These are phyloP conservation scores for Bothrops jararaca DNA, from an alignment of 2,113 vertebrate genomes.

Conservation along the genomic window DNA sequence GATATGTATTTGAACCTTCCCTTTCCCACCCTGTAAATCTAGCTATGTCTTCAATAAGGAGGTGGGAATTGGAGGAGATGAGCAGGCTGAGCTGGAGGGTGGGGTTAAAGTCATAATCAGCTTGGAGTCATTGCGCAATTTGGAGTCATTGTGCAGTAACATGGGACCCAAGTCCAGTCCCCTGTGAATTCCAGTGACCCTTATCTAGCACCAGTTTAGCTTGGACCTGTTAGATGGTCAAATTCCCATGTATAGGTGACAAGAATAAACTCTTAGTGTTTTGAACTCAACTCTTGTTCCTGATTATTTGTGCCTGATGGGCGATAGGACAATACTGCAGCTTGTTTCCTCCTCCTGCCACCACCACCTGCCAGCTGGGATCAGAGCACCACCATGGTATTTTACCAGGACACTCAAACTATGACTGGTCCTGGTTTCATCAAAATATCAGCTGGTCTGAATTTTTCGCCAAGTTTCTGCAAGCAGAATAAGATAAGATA, in stretches of 20 bases:
- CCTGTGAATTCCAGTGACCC: no score
- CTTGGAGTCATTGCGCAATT: neutral
- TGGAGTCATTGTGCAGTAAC: neutral
- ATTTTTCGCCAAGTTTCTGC: neutral
- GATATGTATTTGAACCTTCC: neutral
- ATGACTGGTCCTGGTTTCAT: neutral
- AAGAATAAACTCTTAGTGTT: neutral
- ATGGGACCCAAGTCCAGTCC: neutral
- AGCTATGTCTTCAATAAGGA: neutral
- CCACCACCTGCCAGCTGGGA: neutral
- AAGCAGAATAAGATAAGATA: neutral
- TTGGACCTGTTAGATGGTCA: neutral
- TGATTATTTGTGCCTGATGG: neutral
- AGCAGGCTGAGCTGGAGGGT: neutral
- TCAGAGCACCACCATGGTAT: neutral
- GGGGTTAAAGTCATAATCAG: neutral
- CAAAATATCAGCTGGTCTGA: neutral
- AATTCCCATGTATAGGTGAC: neutral
- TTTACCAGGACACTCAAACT: neutral
- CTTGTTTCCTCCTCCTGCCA: neutral
- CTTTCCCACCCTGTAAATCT: neutral
- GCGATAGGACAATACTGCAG: neutral
- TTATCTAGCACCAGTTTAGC: neutral
- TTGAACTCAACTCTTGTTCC: neutral
- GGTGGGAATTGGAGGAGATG: neutral